Percentiles rank a stretch among this genome's conserved stretches.
Conservation (phyloP, 2,888 invertebrate genomes). For the Pyrochroa serraticornis region DNA sequence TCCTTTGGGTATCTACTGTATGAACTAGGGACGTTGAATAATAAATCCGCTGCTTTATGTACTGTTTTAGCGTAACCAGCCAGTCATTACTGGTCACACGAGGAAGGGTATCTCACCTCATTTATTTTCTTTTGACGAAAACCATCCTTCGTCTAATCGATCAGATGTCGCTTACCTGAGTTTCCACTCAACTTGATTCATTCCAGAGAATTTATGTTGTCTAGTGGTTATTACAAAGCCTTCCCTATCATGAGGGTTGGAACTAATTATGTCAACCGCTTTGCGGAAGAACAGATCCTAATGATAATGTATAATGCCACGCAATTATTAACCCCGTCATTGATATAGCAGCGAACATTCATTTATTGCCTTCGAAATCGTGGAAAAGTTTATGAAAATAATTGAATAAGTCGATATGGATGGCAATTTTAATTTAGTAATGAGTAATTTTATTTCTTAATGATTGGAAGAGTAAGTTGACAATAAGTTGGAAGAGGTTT, state of each 20-base stretch:
- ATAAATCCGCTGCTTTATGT: too few relatives aligned
- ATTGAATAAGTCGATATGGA: too few relatives aligned
- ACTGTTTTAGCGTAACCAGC: too few relatives aligned
- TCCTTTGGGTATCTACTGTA: too few relatives aligned
- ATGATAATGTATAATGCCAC: slow-evolving; percentile 22
- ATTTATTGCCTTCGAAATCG: slow-evolving; percentile 2
- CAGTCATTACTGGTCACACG: too few relatives aligned
- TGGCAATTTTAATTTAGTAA: too few relatives aligned
- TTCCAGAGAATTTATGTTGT: slow-evolving; percentile 17
- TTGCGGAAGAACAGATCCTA: slow-evolving; percentile 24
- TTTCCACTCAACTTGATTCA: slow-evolving; percentile 22
- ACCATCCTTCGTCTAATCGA: slow-evolving; percentile 8
- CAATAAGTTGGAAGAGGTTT: neutral
- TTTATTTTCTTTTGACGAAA: slow-evolving; percentile 13
- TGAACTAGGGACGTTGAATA: too few relatives aligned
- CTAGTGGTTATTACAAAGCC: slow-evolving; percentile 18
- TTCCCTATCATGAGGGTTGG: slow-evolving; percentile 21
- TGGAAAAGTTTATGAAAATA: too few relatives aligned
- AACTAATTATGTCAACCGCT: slow-evolving; percentile 27
- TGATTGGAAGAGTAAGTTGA: too few relatives aligned
- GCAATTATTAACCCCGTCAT: slow-evolving; percentile 13
- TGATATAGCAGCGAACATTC: neutral
- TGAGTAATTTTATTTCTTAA: too few relatives aligned
- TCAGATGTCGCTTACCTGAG: slow-evolving; percentile 10
- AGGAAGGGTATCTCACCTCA: slow-evolving; percentile 18